Percentiles rank a stretch among this genome's conserved stretches.
These are phyloP conservation scores for Struthio camelus DNA, from an alignment of 2,113 vertebrate species.

Conservation along the genomic window DNA sequence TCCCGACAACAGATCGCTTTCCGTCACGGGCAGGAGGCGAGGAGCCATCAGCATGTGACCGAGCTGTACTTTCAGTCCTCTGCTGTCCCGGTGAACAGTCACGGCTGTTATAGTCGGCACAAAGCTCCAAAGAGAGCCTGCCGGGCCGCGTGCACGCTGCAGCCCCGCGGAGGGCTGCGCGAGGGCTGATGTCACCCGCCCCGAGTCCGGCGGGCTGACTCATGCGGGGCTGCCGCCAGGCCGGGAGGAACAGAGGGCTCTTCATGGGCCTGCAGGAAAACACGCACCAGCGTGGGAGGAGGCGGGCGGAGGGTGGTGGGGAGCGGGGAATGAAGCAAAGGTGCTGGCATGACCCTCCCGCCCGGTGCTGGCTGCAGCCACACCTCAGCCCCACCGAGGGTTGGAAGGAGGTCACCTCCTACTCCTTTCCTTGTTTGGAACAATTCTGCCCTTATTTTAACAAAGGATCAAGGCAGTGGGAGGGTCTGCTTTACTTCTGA, in stretches of 20 bases:
- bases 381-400: neutral
- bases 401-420: neutral
- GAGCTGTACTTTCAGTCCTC: neutral
- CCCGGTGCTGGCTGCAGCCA: neutral
- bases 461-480: rapidly evolving
- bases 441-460: slow-evolving; percentile 6
- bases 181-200: slow-evolving; percentile 15
- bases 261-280: slow-evolving; percentile 1
- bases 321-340: neutral
- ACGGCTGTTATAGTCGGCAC: neutral
- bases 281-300: neutral
- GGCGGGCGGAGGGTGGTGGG: neutral
- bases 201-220: neutral
- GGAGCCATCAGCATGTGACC: neutral
- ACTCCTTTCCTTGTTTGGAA: slow-evolving; percentile 19
- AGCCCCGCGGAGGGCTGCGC: neutral
- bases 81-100: neutral
- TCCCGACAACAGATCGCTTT: neutral
- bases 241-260: slow-evolving; percentile 3
- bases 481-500: neutral
- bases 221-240: neutral
- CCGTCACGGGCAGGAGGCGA: neutral
- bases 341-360: neutral
- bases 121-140: neutral
- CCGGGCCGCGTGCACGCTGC: neutral